Base-by-base conservation (phyloP, 2,888 invertebrate genomes). In the Agriotes lineatus region DNA sequence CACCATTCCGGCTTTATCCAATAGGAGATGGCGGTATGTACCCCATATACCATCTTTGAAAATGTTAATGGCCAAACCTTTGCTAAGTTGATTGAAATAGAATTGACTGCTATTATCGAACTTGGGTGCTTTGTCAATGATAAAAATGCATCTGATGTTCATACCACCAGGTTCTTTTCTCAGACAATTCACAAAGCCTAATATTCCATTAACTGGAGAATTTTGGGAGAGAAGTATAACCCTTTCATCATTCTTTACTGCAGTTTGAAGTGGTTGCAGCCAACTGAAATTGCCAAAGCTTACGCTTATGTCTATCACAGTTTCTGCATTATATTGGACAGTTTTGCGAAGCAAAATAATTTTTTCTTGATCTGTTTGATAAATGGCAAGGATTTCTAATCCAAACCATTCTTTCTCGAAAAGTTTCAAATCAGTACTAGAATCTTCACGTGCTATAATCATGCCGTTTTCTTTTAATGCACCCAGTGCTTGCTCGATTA, bases 181-280 rank as follows among this genome's bases (percentile, higher is more conserved):
- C 22, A 98, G 82, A 82, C 97, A 97, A 77, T 96, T 96, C 0
- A 94, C 90, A 61, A 97, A 84, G n/a, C 98, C 99, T 77, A 92
- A 82, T 0, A 96, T 86, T n/a, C 99, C 99, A 79, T 88, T 94
- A 5, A 90, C 85, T 1, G 87, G 86, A 62, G 92, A 90, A 72
- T 90, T 88, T 81, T 91, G 89, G 0, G 90, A 86, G 54, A 74
- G 78, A 16, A 93, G 89, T 0, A 96, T 80, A 0, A 93, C 85
- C 20, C 74, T 70, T n/a, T 67, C 50, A 63, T 78, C 71, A 10
- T 71, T 71, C 71, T 81, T 81, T 0, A 82, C 22, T 0, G 75
- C 76, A 18, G 77, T 76, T 75, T 85, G 82, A 4, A 85, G 64
- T 76, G 85, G 83, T 45, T 87, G 85, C 16, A 90, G 79, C 90